Percentiles rank a stretch among this genome's conserved stretches.
These are phyloP conservation scores for Dasyurus viverrinus DNA, from an alignment of 2,113 vertebrate species.

Conservation along the genomic window DNA sequence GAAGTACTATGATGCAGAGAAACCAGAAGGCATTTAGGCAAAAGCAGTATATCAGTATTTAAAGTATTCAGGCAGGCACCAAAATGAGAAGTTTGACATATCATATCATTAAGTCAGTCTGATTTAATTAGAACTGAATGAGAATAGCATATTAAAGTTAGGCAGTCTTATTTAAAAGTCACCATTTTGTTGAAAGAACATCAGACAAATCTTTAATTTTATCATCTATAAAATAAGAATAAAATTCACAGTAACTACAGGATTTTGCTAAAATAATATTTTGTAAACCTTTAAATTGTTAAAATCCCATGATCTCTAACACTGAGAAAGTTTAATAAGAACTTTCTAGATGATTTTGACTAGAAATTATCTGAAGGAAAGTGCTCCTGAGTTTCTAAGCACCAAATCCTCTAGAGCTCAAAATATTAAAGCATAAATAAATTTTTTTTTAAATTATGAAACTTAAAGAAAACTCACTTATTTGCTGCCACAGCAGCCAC, in stretches of 20 bases:
- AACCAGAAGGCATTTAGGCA: neutral
- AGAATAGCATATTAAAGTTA: neutral
- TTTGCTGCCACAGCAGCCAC: slow-evolving; percentile 87
- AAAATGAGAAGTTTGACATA: neutral
- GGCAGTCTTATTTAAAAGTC: neutral
- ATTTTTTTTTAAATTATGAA: neutral
- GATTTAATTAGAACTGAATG: neutral
- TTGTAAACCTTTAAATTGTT: neutral
- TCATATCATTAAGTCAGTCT: neutral
- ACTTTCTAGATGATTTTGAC: neutral
- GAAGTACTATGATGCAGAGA: neutral
- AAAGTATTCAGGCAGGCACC: neutral
- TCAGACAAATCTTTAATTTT: neutral
- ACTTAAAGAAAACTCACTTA: slow-evolving; percentile 81
- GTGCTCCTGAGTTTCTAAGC: neutral
- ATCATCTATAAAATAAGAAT: neutral
- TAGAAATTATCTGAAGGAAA: neutral
- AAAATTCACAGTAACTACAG: neutral
- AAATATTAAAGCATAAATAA: neutral
- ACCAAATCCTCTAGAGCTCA: neutral
- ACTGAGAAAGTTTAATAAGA: too few species aligned
- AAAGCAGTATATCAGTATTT: neutral
- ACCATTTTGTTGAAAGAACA: neutral
- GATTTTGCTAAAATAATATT: neutral
- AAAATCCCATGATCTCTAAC: neutral